Percentiles rank a stretch among this genome's conserved stretches.
Evolutionary conservation across 2,888 invertebrate genomes (phyloP).

Genomic region (Frankliniella intonsa): DNA sequence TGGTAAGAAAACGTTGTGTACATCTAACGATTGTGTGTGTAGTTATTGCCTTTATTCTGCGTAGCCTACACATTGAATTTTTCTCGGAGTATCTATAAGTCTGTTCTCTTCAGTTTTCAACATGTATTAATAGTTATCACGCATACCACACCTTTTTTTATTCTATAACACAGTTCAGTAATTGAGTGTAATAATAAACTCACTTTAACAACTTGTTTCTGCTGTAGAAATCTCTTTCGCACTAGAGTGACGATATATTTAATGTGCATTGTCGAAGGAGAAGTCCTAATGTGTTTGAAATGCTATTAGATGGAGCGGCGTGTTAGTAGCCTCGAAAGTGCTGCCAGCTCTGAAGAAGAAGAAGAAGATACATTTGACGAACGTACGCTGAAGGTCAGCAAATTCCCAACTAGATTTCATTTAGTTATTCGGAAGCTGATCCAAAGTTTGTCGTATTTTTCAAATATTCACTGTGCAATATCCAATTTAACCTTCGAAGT

Average conservation of each 20-base stretch:
- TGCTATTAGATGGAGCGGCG: background rate
- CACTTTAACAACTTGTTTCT: no score
- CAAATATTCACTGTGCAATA: no score
- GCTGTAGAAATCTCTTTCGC: no score
- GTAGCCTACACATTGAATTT: background rate
- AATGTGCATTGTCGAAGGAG: background rate
- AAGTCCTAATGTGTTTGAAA: no score
- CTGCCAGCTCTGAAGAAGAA: conserved; percentile 3
- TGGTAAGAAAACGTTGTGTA: background rate
- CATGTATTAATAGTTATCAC: background rate
- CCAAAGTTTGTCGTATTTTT: background rate
- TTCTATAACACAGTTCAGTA: background rate
- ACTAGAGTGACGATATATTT: background rate
- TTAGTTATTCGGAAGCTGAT: background rate
- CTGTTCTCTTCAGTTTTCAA: background rate
- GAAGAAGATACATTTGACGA: conserved; percentile 13
- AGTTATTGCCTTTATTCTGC: no score
- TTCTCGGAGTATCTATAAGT: background rate
- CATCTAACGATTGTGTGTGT: no score
- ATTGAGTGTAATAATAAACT: background rate
- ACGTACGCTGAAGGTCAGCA: conserved; percentile 10
- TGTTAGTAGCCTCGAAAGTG: background rate
- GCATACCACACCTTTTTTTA: background rate
- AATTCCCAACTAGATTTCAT: background rate
- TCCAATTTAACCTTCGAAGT: no score